Evolutionary conservation across 1,140 invertebrate genomes (phyloP).

Genomic region (Armadillidium nasatum): DNA sequence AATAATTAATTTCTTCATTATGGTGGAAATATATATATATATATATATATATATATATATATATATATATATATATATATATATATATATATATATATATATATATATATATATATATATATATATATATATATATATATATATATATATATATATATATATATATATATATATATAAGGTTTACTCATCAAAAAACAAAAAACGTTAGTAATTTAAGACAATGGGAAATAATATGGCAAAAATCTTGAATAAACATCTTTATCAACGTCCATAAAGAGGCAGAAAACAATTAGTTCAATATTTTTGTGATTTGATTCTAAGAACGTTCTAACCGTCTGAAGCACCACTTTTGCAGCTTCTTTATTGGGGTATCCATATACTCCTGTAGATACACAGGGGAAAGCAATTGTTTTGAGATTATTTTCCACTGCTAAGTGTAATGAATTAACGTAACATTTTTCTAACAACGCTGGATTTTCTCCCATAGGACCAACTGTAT

Average conservation of each 20-base stretch:
- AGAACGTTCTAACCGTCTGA: constrained; percentile 49
- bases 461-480: constrained; percentile 61
- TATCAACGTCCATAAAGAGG: constrained; percentile 67
- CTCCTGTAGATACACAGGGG: constrained; percentile 79
- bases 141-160: not conserved
- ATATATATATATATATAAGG: not conserved
- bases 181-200: not conserved
- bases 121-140: not conserved
- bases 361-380: constrained; percentile 62
- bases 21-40: not conserved
- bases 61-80: no score
- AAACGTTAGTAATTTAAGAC: not conserved
- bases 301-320: constrained; percentile 47
- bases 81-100: no score
- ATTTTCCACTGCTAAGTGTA: constrained; percentile 59
- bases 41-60: no score
- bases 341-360: constrained; percentile 52
- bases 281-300: constrained; percentile 77
- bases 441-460: constrained; percentile 65
- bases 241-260: constrained; percentile 66
- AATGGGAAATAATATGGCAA: constrained; percentile 67
- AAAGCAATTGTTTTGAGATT: constrained; percentile 67
- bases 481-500: constrained; percentile 74
- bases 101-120: not conserved
- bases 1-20: no score